Percentiles rank a stretch among this genome's conserved stretches.
Conservation (phyloP, 1,140 invertebrate genomes). For the Penaeus vannamei region DNA sequence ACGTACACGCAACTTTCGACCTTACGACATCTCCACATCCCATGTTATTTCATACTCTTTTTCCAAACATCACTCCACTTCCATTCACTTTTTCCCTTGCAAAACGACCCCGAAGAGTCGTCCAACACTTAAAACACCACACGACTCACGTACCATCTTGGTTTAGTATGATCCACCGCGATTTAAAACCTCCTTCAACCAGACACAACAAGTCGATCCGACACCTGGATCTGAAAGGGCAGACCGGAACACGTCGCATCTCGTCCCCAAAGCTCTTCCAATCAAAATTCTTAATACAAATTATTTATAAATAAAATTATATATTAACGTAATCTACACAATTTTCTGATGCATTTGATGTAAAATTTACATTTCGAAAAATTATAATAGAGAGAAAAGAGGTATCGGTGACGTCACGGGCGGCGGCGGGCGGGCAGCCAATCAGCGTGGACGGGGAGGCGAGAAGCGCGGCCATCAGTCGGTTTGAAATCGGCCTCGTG, state of each 20-base stretch:
- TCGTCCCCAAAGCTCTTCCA: slow-evolving; percentile 46
- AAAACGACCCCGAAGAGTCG: neutral
- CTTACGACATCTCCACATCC: neutral
- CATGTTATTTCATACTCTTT: neutral
- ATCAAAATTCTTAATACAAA: neutral
- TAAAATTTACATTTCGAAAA: slow-evolving; percentile 34
- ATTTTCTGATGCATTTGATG: neutral
- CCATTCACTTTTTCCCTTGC: neutral
- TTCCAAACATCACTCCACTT: slow-evolving; percentile 1
- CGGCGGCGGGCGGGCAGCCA: slow-evolving; percentile 52
- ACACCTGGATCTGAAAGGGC: neutral
- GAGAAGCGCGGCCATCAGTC: slow-evolving; percentile 59
- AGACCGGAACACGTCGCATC: slow-evolving; percentile 46
- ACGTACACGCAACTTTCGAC: slow-evolving; percentile 48
- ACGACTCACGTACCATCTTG: slow-evolving; percentile 45
- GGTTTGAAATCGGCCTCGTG: slow-evolving; percentile 73
- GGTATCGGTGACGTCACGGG: slow-evolving; percentile 47
- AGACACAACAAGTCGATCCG: slow-evolving; percentile 2
- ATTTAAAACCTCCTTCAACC: neutral
- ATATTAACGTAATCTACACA: neutral
- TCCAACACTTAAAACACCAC: neutral
- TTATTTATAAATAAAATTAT: slow-evolving; percentile 35
- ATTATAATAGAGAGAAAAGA: neutral
- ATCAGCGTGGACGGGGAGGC: slow-evolving; percentile 56
- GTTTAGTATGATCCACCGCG: slow-evolving; percentile 23